Evolutionary conservation across 2,797 vertebrate genomes (phyloP), one percentile per base, ranked within the genome.

Genomic region (Clarias pachynema): DNA sequence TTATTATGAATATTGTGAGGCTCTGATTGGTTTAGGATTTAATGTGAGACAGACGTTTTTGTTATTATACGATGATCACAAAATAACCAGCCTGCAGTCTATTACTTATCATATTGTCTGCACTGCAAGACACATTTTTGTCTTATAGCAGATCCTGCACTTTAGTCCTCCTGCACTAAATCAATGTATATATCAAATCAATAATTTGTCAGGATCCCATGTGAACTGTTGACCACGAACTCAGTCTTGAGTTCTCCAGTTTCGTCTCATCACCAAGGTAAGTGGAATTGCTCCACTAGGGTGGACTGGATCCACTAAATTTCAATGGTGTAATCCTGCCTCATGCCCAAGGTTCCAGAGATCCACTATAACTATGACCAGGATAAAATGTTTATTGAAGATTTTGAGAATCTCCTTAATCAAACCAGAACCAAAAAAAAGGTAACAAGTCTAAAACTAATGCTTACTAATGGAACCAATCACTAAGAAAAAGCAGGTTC

Each of bases 31-130:
- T 14, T 26, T 65, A 79, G 44, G 3, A 40, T 63, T 44, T 4
- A 65, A 65, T 16, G 4, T 22, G 75, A 34, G 29, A 60, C 75
- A 16, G 22, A 26, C 1, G 3, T 1, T 20, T 49, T 49, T 49
- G 44, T 12, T 37, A 60, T 24, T 34, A 37, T 59, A 78, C 12
- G 6, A 24, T 60, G 29, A 22, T 34, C 56, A 37, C 5, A 37
- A 60, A 81, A 63, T 65, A 73, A 22, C 44, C 20, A 56, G 37
- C 24, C 59, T 74, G 69, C 60, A 82, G 84, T 68, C 29, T 44
- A 53, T 73, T 26, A 74, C 12, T 24, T 60, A 78, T 60, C 57
- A 62, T 24, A 62, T n/a, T 40, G 14, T 79, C 22, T 34, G n/a
- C 20, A 79, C 2, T n/a, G 34, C 22, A 40, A 79, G 22, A 79